These are phyloP conservation scores for Autographa gamma DNA, from an alignment of 2,888 invertebrate species.

Conservation along the genomic window DNA sequence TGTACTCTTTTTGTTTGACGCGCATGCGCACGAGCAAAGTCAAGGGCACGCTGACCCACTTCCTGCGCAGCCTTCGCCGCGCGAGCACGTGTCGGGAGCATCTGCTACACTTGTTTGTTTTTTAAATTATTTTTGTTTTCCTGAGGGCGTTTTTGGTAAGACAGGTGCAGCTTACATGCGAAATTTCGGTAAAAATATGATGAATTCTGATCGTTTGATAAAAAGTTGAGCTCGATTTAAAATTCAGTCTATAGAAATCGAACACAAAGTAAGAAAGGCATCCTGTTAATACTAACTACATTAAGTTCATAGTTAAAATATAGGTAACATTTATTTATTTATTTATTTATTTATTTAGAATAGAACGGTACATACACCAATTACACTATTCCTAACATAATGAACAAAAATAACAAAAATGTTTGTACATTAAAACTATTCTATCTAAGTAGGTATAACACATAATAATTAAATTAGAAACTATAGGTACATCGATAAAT, in stretches of 20 bases:
- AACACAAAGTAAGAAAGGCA: not conserved
- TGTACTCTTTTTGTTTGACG: constrained; percentile 54
- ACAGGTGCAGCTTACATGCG: constrained; percentile 41
- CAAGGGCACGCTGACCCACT: constrained; percentile 83
- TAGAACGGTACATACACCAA: no score
- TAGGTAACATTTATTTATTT: not conserved
- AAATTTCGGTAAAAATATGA: constrained; percentile 28
- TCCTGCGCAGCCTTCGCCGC: constrained; percentile 73
- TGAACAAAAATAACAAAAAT: no score
- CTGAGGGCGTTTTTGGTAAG: constrained; percentile 26
- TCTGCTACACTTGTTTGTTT: constrained; percentile 57
- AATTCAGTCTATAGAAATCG: not conserved
- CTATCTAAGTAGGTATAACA: no score
- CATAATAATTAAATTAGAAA: no score
- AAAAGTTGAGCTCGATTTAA: not conserved
- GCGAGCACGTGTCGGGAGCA: constrained; percentile 68
- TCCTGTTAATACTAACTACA: not conserved
- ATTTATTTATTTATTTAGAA: no score
- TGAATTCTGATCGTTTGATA: not conserved
- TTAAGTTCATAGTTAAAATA: not conserved
- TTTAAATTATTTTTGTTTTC: constrained; percentile 45
- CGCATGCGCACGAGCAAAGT: constrained; percentile 61
- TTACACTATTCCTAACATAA: no score
- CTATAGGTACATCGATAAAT: no score
- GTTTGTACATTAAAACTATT: no score